Evolutionary conservation across 2,797 vertebrate species (phyloP).

Genomic region (Chrosomus eos): DNA sequence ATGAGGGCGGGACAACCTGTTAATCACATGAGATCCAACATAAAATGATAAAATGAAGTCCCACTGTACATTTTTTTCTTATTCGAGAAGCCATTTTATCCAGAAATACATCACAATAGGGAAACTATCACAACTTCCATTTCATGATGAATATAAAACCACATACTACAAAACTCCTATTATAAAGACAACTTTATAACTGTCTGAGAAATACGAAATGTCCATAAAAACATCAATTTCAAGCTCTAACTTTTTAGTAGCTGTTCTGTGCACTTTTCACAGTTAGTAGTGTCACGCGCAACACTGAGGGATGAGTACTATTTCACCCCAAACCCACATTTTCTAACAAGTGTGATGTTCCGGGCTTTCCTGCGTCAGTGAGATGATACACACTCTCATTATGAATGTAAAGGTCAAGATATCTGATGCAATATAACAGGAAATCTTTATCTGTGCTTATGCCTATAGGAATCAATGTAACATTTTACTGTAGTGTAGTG

Average conservation of each 20-base stretch:
- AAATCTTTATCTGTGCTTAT: not conserved
- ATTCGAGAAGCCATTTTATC: too few relatives aligned
- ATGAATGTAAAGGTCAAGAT: conserved; percentile 26
- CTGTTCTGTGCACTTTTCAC: conserved; percentile 24
- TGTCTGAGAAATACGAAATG: not conserved
- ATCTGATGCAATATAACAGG: conserved; percentile 4
- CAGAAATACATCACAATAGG: too few relatives aligned
- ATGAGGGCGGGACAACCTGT: not conserved
- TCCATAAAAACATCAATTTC: not conserved
- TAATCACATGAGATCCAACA: not conserved
- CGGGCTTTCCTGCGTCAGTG: conserved; percentile 22
- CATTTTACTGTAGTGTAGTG: not conserved
- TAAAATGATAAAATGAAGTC: not conserved
- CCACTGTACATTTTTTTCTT: too few relatives aligned
- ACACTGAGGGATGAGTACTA: conserved; percentile 36
- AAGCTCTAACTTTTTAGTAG: conserved; percentile 8
- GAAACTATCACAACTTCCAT: too few relatives aligned
- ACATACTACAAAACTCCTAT: not conserved
- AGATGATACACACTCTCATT: conserved; percentile 30
- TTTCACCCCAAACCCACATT: conserved; percentile 43
- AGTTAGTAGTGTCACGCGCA: conserved; percentile 33
- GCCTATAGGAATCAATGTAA: not conserved
- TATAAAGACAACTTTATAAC: not conserved
- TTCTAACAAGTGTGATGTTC: conserved; percentile 46
- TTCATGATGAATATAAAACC: not conserved